Evolutionary conservation across 2,797 vertebrate species (phyloP).

Genomic region (Thunnus albacares): DNA sequence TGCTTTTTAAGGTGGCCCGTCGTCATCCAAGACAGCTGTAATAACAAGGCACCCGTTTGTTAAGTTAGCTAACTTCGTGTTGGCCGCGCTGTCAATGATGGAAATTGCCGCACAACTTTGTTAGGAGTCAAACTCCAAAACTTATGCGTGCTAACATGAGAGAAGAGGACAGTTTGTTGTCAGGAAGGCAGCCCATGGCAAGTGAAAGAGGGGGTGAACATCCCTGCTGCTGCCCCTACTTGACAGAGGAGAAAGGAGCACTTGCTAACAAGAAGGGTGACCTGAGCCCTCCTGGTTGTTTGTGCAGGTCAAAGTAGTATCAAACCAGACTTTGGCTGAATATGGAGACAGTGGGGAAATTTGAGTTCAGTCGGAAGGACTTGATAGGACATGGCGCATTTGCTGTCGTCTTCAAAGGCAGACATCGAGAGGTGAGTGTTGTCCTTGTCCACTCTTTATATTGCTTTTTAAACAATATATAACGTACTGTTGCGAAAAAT

Average conservation of each 20-base stretch:
- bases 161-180: slow-evolving; percentile 70
- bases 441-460: accelerated
- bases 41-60: neutral
- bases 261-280: slow-evolving; percentile 56
- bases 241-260: slow-evolving; percentile 73
- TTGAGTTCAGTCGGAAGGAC: slow-evolving; percentile 98
- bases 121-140: slow-evolving; percentile 68
- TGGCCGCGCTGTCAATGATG: slow-evolving; percentile 53
- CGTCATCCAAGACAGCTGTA: slow-evolving; percentile 24
- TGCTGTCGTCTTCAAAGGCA: slow-evolving; percentile 97
- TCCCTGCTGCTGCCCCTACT: slow-evolving; percentile 75
- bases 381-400: slow-evolving; percentile 97
- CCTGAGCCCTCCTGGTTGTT: slow-evolving; percentile 63
- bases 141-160: slow-evolving; percentile 82
- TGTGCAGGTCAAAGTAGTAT: slow-evolving; percentile 55
- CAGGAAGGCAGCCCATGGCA: slow-evolving; percentile 86
- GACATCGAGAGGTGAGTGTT: slow-evolving; percentile 91
- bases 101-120: slow-evolving; percentile 11
- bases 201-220: slow-evolving; percentile 79
- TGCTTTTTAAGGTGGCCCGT: slow-evolving; percentile 79
- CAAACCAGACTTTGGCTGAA: slow-evolving; percentile 16
- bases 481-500: accelerated
- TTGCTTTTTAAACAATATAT: accelerated
- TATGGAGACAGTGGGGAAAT: slow-evolving; percentile 96
- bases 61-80: slow-evolving; percentile 39